phyloP scores from a whole-genome alignment of 1,140 invertebrate genomes.

The Chrysoperla carnea region DNA sequence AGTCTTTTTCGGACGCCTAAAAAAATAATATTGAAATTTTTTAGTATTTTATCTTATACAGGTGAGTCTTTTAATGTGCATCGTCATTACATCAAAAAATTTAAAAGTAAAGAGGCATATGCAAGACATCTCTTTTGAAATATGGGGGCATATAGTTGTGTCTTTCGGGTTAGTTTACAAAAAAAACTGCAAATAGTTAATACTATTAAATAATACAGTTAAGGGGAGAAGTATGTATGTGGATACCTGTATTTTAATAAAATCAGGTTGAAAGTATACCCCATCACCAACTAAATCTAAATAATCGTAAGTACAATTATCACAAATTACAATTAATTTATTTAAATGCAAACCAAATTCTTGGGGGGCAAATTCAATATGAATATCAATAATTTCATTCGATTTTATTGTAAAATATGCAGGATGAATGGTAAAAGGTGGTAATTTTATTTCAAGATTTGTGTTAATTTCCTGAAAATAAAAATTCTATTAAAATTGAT shows the following conservation, averaged over 20 bases:
- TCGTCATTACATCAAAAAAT: too few relatives aligned
- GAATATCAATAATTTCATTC: conserved; percentile 11
- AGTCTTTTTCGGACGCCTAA: too few relatives aligned
- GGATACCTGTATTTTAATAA: conserved; percentile 4
- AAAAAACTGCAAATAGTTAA: too few relatives aligned
- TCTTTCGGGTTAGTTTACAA: too few relatives aligned
- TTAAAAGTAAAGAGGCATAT: too few relatives aligned
- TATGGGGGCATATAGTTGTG: too few relatives aligned
- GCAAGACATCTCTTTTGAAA: too few relatives aligned
- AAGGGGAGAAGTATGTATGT: too few relatives aligned
- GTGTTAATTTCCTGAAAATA: conserved; percentile 12
- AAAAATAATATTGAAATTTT: too few relatives aligned
- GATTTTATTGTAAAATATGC: conserved; percentile 14
- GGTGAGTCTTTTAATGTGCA: too few relatives aligned
- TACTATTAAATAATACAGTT: too few relatives aligned
- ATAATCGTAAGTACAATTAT: conserved; percentile 13
- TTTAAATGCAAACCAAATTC: conserved; percentile 17
- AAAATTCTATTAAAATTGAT: too few relatives aligned
- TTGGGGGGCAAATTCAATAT: conserved; percentile 13
- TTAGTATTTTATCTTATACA: background rate
- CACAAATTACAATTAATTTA: conserved; percentile 15
- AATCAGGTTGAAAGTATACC: conserved; percentile 9
- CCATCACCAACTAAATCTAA: conserved; percentile 19
- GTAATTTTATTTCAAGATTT: conserved; percentile 9
- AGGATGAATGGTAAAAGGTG: conserved; percentile 14